A percentile compares a stretch with the other conserved stretches of the same genome.
These are phyloP conservation scores for Aix galericulata DNA, from an alignment of 2,113 vertebrate species.

Conservation along the genomic window DNA sequence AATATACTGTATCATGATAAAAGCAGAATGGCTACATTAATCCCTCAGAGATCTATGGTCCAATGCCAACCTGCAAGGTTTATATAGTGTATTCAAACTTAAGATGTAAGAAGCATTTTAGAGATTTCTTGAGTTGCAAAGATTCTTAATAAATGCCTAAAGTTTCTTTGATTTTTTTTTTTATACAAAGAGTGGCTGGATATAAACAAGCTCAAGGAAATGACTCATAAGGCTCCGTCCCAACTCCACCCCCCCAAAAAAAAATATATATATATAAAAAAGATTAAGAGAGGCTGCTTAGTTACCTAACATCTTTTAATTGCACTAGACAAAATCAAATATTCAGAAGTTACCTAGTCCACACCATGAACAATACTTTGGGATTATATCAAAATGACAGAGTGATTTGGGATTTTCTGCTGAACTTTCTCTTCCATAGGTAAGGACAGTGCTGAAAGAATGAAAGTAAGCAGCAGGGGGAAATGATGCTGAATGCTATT, in stretches of 20 bases:
- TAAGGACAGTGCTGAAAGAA: neutral
- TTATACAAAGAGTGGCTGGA: neutral
- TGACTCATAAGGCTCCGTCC: neutral
- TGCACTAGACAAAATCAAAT: neutral
- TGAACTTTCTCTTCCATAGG: neutral
- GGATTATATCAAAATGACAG: neutral
- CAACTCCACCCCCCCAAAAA: neutral
- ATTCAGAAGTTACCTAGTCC: neutral
- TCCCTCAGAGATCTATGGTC: neutral
- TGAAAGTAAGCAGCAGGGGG: neutral
- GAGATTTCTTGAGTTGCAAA: neutral
- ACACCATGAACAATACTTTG: neutral
- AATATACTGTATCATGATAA: neutral
- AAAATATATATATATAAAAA: neutral
- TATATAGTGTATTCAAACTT: neutral
- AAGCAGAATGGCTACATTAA: neutral
- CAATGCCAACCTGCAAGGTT: neutral
- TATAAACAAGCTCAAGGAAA: neutral
- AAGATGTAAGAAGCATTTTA: neutral
- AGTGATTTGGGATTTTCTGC: neutral
- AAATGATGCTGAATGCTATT: neutral
- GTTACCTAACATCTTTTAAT: neutral
- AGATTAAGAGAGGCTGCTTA: accelerated
- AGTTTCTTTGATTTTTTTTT: neutral
- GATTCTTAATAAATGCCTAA: neutral